Conservation (phyloP, 2,888 invertebrate genomes). For the Drosophila neonasuta region DNA sequence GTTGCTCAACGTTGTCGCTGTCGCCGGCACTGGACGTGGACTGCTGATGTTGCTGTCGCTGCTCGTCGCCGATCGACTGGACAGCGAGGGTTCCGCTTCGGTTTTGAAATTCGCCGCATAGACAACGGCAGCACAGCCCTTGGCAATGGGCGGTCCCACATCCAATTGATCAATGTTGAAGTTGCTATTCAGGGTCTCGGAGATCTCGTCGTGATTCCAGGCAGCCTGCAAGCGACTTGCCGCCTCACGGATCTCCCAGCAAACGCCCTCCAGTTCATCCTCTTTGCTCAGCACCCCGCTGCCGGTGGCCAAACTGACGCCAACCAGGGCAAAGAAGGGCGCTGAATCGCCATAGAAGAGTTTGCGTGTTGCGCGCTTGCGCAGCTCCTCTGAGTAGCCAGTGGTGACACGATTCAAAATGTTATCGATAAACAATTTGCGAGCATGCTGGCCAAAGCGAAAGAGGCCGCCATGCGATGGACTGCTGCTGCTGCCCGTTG, state of each 20-base stretch:
- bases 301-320: constrained; percentile 88
- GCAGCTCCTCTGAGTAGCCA: constrained; percentile 85
- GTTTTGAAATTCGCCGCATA: constrained; percentile 86
- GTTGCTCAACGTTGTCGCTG: not conserved
- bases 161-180: constrained; percentile 85
- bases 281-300: constrained; percentile 89
- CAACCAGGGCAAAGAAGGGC: constrained; percentile 88
- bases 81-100: not conserved
- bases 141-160: constrained; percentile 88
- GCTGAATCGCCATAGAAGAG: constrained; percentile 87
- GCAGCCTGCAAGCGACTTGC: constrained; percentile 79
- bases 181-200: constrained; percentile 81
- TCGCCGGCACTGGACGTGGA: not conserved
- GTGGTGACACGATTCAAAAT: constrained; percentile 87
- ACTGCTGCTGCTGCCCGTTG: not conserved
- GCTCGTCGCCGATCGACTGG: not conserved
- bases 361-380: constrained; percentile 85
- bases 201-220: constrained; percentile 79
- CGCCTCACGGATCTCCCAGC: constrained; percentile 88
- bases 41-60: not conserved
- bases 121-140: constrained; percentile 92
- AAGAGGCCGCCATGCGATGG: constrained; percentile 79
- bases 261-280: constrained; percentile 89
- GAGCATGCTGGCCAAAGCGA: constrained; percentile 85
- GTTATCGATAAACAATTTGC: constrained; percentile 87